A percentile compares a stretch with the other conserved stretches of the same genome.
These are phyloP conservation scores for Staurois parvus DNA, from an alignment of 2,797 vertebrate species.

Conservation along the genomic window DNA sequence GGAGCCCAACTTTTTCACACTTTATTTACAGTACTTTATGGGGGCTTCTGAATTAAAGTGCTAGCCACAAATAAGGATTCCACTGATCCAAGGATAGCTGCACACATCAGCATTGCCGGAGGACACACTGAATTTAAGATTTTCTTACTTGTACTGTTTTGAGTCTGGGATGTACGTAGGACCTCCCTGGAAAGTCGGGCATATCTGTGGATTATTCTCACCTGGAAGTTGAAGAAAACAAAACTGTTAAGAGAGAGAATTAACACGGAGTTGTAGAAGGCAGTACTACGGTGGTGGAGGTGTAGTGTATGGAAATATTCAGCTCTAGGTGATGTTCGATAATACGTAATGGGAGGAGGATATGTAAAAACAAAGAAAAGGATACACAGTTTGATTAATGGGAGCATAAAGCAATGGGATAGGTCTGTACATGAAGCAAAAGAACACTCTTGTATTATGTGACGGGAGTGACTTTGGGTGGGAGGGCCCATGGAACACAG, in stretches of 20 bases:
- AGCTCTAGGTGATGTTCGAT: not conserved
- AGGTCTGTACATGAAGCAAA: not conserved
- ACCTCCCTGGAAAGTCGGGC: constrained; percentile 79
- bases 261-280: not conserved
- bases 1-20: no score
- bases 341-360: not conserved
- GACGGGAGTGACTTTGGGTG: no score
- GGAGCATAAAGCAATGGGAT: not conserved
- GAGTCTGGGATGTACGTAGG: constrained; percentile 77
- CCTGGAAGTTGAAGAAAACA: constrained; percentile 65
- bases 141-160: constrained; percentile 77
- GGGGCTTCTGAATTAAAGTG: no score
- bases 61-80: no score
- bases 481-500: no score
- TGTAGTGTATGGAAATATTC: not conserved
- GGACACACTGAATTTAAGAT: not conserved
- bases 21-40: no score
- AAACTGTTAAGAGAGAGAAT: not conserved
- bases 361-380: not conserved
- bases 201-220: constrained; percentile 83
- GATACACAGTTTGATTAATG: not conserved
- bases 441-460: not conserved
- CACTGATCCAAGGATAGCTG: no score
- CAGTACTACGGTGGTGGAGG: not conserved
- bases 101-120: not conserved